These are phyloP conservation scores for Miichthys miiuy DNA, from an alignment of 2,797 vertebrate species.

Conservation along the genomic window DNA sequence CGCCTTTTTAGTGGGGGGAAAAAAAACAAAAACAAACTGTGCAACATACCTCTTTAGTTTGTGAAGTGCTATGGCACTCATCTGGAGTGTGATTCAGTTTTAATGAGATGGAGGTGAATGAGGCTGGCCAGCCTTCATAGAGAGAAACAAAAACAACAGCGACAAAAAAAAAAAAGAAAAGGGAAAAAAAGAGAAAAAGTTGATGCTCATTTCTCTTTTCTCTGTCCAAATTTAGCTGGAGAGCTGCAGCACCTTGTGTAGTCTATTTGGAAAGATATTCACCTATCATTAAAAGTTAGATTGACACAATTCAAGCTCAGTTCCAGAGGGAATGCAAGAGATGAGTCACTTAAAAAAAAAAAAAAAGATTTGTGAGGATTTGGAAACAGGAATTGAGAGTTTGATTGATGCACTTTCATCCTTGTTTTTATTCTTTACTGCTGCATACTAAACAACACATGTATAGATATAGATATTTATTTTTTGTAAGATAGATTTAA, in stretches of 20 bases:
- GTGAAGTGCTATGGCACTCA: constrained; percentile 60
- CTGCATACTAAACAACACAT: constrained; percentile 6
- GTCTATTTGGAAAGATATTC: not conserved
- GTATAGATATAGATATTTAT: too few relatives aligned
- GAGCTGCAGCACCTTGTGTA: constrained; percentile 5
- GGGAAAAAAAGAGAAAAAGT: not conserved
- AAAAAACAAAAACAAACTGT: constrained; percentile 39
- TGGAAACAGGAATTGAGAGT: constrained; percentile 15
- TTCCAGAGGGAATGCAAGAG: constrained; percentile 21
- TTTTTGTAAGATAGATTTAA: not conserved
- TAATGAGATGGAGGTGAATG: constrained; percentile 74
- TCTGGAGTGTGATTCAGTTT: constrained; percentile 69
- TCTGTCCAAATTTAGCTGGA: constrained; percentile 56
- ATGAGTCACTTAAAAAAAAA: constrained; percentile 6
- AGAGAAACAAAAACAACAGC: not conserved
- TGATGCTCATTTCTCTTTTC: constrained; percentile 42
- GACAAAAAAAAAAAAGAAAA: not conserved
- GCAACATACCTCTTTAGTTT: constrained; percentile 51
- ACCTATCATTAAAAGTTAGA: constrained; percentile 41
- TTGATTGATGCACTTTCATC: not conserved
- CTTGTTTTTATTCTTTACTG: constrained; percentile 11
- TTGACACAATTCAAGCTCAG: constrained; percentile 26
- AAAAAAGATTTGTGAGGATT: constrained; percentile 24
- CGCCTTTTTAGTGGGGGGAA: constrained; percentile 13
- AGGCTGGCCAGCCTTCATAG: constrained; percentile 44